These are phyloP conservation scores for Austrolebias charrua DNA, from an alignment of 2,797 vertebrate genomes.

Conservation along the genomic window DNA sequence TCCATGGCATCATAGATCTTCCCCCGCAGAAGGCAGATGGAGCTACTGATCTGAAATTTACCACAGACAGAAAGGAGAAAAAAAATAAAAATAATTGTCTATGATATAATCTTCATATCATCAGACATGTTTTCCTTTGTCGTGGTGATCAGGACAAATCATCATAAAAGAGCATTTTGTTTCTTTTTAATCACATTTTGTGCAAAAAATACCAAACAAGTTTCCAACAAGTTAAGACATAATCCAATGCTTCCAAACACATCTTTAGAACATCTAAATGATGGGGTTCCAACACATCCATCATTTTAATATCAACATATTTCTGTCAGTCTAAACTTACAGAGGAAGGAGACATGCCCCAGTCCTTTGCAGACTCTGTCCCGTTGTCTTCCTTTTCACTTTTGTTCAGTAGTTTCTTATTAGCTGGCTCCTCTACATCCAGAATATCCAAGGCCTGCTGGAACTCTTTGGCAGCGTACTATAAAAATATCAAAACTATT, in stretches of 20 bases:
- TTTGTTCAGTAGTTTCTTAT: conserved; percentile 90
- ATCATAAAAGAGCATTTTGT: background rate
- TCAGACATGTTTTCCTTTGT: too few relatives aligned
- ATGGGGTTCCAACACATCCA: too few relatives aligned
- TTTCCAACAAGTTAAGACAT: too few relatives aligned
- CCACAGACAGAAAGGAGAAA: background rate
- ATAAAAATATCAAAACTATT: conserved; percentile 14
- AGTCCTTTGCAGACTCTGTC: conserved; percentile 86
- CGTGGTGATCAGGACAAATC: too few relatives aligned
- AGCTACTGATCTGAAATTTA: conserved; percentile 89
- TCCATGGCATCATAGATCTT: conserved; percentile 98
- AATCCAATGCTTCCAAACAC: too few relatives aligned
- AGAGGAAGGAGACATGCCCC: conserved; percentile 93
- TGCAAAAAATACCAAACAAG: too few relatives aligned
- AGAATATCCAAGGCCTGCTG: conserved; percentile 97
- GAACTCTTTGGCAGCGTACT: conserved; percentile 98
- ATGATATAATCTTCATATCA: background rate
- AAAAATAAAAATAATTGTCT: conserved; percentile 11
- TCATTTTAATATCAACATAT: background rate
- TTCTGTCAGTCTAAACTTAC: conserved; percentile 75
- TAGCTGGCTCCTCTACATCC: conserved; percentile 92
- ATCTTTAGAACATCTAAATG: too few relatives aligned
- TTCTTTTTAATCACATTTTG: background rate
- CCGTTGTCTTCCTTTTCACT: conserved; percentile 86
- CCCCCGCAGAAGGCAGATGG: conserved; percentile 94